Base-by-base conservation (phyloP, 2,113 vertebrate genomes). In the Oryzias curvinotus region DNA sequence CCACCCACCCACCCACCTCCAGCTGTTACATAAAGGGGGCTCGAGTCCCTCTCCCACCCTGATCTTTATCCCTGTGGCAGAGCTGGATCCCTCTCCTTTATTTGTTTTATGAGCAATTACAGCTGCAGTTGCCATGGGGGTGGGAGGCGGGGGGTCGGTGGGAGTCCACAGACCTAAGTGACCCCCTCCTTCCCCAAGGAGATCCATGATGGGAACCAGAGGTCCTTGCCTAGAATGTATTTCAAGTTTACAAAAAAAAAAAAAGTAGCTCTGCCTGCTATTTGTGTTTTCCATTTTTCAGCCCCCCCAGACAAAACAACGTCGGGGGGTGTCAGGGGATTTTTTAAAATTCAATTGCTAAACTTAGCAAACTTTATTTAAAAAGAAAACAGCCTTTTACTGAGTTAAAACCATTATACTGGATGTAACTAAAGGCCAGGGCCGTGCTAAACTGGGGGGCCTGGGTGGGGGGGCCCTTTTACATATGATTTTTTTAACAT, bases 31-130 rank as follows among this genome's bases (percentile, higher is more conserved):
- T 53, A 59, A 23, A 3, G 62, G 69, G 64, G 55, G 56, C 53
- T 18, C 21, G 3, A 42, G 44, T 47, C 61, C 12, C 13, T 50
- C 74, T 53, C 71, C 75, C 77, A 50, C 82, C 80, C 83, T 76
- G 86, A 89, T 88, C 71, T 44, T 85, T 83, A 90, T 90, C 89
- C 78, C 28, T 21, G 68, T 80, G 74, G 78, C 86, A 85, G 75
- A 64, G 64, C 65, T 8, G 16, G 30, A 2, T 1, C 1, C 5
- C 65, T 41, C 53, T 65, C 53, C n/a, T 50, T 55, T 50, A 5
- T 48, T 52, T 61, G 48, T 57, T 56, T 59, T 16, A 36, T 1
- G 23, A 46, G 36, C 12, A 59, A 61, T 77, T 71, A 63, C 5
- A 57, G 15, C 44, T 16, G 44, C 5, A 17, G 44, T 48, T 48